A percentile compares a stretch with the other conserved stretches of the same genome.
Evolutionary conservation across 2,797 vertebrate genomes (phyloP).

Genomic region (Schizothorax lantsangensis): DNA sequence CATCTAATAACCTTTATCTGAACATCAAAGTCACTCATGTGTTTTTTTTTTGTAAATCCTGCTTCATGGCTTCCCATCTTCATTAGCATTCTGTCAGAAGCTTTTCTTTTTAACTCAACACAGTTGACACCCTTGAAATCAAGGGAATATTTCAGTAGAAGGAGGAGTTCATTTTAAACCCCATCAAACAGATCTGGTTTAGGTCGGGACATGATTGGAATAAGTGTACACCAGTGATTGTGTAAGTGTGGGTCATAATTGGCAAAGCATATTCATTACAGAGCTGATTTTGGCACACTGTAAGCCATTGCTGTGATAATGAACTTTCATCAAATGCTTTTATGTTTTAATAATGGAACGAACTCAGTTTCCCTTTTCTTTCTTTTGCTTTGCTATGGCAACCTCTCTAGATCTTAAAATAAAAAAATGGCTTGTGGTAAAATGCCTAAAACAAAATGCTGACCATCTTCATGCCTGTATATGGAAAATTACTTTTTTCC

Average conservation of each 20-base stretch:
- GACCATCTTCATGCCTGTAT: not conserved
- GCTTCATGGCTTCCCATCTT: conserved; percentile 16
- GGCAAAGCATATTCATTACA: conserved; percentile 17
- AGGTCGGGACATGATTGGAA: conserved; percentile 8
- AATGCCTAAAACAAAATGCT: not conserved
- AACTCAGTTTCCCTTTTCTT: not conserved
- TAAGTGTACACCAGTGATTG: not conserved
- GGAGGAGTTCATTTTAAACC: conserved; percentile 3
- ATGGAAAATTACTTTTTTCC: not conserved
- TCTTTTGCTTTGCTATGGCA: not conserved
- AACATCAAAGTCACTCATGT: not conserved
- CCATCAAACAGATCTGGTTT: not conserved
- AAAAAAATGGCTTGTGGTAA: not conserved
- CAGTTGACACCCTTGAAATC: conserved; percentile 42
- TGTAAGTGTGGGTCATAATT: conserved; percentile 21
- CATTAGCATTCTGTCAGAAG: not conserved
- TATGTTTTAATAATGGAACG: conserved; percentile 3
- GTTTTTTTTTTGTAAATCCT: not conserved
- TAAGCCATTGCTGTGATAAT: conserved; percentile 20
- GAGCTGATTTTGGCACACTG: conserved; percentile 9
- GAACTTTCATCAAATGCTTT: not conserved
- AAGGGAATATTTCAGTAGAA: conserved; percentile 18
- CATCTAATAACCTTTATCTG: not conserved
- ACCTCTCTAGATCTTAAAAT: not conserved
- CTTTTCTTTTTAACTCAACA: conserved; percentile 38